Evolutionary conservation across 2,113 vertebrate genomes (phyloP).

Genomic region (Seriola quinqueradiata): DNA sequence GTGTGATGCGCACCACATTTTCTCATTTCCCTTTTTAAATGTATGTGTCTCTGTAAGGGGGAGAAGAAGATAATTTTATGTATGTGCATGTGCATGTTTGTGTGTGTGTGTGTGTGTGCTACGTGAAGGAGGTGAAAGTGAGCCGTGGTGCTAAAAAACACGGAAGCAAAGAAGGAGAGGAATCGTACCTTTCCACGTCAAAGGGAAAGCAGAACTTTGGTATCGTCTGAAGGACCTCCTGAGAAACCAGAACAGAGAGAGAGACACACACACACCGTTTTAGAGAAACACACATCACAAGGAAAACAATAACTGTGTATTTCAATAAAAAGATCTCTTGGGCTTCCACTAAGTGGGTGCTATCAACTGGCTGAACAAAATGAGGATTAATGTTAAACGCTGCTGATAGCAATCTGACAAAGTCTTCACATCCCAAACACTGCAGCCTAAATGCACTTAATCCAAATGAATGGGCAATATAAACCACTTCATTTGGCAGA

Average conservation of each 20-base stretch:
- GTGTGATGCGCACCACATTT: slow-evolving; percentile 18
- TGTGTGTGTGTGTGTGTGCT: slow-evolving; percentile 14
- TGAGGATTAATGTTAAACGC: slow-evolving; percentile 77
- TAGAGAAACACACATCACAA: slow-evolving; percentile 40
- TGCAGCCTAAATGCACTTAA: slow-evolving; percentile 76
- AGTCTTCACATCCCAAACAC: slow-evolving; percentile 69
- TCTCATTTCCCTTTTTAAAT: slow-evolving; percentile 45
- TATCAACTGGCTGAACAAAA: slow-evolving; percentile 71
- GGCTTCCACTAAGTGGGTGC: slow-evolving; percentile 60
- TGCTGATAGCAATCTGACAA: slow-evolving; percentile 79
- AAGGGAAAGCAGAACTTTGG: slow-evolving; percentile 99
- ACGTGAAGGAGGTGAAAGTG: slow-evolving; percentile 30
- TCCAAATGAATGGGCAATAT: slow-evolving; percentile 77
- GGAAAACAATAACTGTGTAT: slow-evolving; percentile 38
- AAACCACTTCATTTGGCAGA: slow-evolving; percentile 73
- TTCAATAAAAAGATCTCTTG: slow-evolving; percentile 58
- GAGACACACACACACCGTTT: slow-evolving; percentile 65
- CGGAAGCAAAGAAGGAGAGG: slow-evolving; percentile 49
- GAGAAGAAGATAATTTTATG: slow-evolving; percentile 8
- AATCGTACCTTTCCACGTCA: slow-evolving; percentile 93
- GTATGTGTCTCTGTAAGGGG: slow-evolving; percentile 17
- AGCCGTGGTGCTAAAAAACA: slow-evolving; percentile 35
- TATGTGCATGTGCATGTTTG: not conserved
- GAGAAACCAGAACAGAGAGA: slow-evolving; percentile 75
- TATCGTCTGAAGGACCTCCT: slow-evolving; percentile 95